phyloP scores from a whole-genome alignment of 2,113 vertebrate species.

The Hylia prasina region DNA sequence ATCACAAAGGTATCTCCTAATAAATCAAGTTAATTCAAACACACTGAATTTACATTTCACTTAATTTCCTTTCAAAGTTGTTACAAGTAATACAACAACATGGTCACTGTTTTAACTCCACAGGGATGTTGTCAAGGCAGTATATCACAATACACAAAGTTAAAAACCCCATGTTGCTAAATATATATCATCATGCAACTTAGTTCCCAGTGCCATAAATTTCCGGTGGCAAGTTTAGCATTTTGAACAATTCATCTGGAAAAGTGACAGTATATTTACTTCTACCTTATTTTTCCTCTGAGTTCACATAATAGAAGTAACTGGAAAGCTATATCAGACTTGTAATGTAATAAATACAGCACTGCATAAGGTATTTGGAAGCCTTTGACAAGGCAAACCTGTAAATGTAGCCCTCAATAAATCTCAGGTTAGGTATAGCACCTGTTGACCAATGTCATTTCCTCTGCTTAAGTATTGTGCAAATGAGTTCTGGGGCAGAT shows the following conservation, averaged over 20 bases:
- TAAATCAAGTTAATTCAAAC: neutral
- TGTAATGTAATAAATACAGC: conserved; percentile 25
- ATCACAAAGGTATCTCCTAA: neutral
- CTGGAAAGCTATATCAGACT: neutral
- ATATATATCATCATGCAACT: conserved; percentile 9
- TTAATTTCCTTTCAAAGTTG: neutral
- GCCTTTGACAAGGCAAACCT: conserved; percentile 19
- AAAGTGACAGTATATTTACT: conserved; percentile 36
- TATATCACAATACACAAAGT: neutral
- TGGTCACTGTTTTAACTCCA: neutral
- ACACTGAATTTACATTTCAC: neutral
- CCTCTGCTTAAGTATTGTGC: neutral
- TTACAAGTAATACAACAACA: neutral
- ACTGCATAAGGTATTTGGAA: conserved; percentile 8
- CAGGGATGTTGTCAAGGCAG: neutral
- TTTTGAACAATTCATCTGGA: conserved; percentile 26
- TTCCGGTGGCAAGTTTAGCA: neutral
- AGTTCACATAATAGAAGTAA: conserved; percentile 23
- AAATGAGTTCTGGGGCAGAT: conserved; percentile 31
- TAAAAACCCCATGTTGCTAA: neutral
- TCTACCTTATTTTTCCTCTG: conserved; percentile 34
- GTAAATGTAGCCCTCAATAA: conserved; percentile 32
- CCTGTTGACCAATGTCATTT: neutral
- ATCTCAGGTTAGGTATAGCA: conserved; percentile 7
- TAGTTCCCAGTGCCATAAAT: neutral